Evolutionary conservation across 2,797 vertebrate species (phyloP).

Genomic region (Sus cebifrons): DNA sequence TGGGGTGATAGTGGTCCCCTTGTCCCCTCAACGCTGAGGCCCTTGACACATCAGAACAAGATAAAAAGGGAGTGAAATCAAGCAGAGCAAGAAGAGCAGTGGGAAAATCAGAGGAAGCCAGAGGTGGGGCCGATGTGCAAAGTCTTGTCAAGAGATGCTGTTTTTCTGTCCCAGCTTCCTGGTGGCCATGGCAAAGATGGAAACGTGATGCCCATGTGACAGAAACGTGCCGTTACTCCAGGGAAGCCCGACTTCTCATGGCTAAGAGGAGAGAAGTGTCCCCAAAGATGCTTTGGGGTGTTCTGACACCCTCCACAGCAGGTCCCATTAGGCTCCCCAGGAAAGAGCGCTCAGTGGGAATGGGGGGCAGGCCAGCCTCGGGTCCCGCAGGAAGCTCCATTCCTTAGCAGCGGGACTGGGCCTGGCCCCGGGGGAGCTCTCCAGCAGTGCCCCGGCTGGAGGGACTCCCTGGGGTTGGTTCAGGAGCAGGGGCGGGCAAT

Average conservation of each 20-base stretch:
- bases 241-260: background rate
- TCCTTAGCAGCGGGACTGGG: background rate
- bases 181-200: background rate
- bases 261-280: rapidly evolving
- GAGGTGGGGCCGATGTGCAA: background rate
- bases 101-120: background rate
- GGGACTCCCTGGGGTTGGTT: background rate
- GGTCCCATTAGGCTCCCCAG: background rate
- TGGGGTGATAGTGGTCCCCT: no score
- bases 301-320: rapidly evolving
- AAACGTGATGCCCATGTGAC: background rate
- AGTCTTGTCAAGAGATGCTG: background rate
- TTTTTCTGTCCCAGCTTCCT: background rate
- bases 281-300: background rate
- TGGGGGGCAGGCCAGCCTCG: background rate
- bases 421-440: background rate
- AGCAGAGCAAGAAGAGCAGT: background rate
- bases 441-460: background rate
- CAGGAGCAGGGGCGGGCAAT: rapidly evolving
- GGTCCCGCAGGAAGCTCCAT: background rate
- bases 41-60: background rate
- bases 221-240: no score
- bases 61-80: background rate
- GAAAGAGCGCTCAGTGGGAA: background rate
- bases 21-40: no score